These are phyloP conservation scores for Podarcis raffonei DNA, from an alignment of 2,113 vertebrate species.

Conservation along the genomic window DNA sequence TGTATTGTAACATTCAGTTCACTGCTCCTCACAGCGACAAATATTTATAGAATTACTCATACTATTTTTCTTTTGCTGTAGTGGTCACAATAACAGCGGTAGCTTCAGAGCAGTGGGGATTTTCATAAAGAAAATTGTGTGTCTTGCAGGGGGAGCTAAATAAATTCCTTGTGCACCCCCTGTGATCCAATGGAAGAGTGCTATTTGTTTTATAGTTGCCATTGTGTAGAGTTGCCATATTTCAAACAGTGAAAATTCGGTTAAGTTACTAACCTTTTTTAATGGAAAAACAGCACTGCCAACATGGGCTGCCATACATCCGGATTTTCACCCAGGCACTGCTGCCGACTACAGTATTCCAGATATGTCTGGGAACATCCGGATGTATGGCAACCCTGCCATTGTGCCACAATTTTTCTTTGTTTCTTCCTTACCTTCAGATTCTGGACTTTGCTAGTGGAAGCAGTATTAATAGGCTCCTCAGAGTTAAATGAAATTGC, in stretches of 20 bases:
- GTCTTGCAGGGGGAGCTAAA: background rate
- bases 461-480: background rate
- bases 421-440: background rate
- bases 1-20: background rate
- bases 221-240: background rate
- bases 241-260: too few relatives aligned
- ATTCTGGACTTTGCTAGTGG: background rate
- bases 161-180: background rate
- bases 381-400: too few relatives aligned
- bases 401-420: background rate
- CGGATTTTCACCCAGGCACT: too few relatives aligned
- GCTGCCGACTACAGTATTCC: too few relatives aligned
- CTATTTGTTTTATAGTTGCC: background rate
- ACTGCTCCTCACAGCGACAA: background rate
- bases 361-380: too few relatives aligned
- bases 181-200: background rate
- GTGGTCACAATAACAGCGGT: background rate
- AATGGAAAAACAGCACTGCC: too few relatives aligned
- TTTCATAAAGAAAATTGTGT: background rate
- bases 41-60: background rate
- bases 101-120: background rate
- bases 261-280: too few relatives aligned
- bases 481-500: background rate
- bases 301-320: too few relatives aligned
- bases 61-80: background rate